Base-by-base conservation (phyloP, 2,888 invertebrate species). In the Pogonocherus hispidulus region DNA sequence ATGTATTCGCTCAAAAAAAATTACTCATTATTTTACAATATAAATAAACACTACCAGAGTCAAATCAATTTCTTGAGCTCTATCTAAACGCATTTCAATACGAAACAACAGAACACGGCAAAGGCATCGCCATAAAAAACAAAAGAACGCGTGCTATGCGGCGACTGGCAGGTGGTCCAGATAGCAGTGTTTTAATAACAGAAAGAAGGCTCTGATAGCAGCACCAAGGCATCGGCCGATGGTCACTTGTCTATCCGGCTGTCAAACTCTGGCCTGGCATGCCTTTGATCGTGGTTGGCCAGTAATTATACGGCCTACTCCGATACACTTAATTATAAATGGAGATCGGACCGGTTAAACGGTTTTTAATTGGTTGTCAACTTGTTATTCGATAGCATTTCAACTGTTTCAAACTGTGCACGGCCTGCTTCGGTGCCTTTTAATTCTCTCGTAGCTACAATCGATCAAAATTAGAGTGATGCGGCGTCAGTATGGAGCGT, bases 361-460 rank as follows among this genome's bases (percentile, higher is more conserved):
- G 82, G 80, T 83, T 83, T 83, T 83, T 83, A 83, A 83, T 83
- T 83, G 83, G 83, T 81, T 83, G 83, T 83, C 83, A 82, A 83
- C 83, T 81, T 80, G 81, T 81, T 82, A 78, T 78, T 78, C 80
- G 82, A 82, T 82, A 76, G 62, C 67, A 67, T 70, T 71, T 68
- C 70, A 71, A 70, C 70, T 66, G 67, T 65, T 66, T 64, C 66
- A 60, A 55, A 52, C 54, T 41, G 47, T 44, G 57, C n/a, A 68
- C 60, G 70, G 72, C 66, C 72, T 49, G 68, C 63, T 66, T 57
- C 46, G 65, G 65, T 60, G 54, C 62, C 63, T 70, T 73, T 71
- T 73, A 65, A 71, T 73, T 70, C 67, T 65, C 64, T 65, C 46
- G 44, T 47, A 32, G 62, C 55, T 46, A 37, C 52, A 19, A 67